phyloP scores from a whole-genome alignment of 2,113 vertebrate species.

The Ailuropoda melanoleuca region DNA sequence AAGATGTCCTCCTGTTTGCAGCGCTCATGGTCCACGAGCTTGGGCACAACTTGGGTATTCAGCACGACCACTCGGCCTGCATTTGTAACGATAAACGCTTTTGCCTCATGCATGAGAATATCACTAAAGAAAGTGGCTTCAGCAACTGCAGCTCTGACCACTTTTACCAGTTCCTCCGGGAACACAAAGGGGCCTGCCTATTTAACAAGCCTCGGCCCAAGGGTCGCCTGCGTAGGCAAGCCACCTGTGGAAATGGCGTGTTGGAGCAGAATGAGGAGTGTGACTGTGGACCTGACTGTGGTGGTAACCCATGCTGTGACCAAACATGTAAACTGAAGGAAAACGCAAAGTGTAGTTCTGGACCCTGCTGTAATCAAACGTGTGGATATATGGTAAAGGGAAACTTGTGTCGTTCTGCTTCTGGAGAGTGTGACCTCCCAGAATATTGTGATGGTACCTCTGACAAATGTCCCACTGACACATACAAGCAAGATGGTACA shows the following conservation, averaged over 20 bases:
- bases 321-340: neutral
- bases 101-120: slow-evolving; percentile 72
- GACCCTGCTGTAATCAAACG: slow-evolving; percentile 48
- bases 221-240: neutral
- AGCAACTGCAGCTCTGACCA: slow-evolving; percentile 78
- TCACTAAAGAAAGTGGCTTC: slow-evolving; percentile 50
- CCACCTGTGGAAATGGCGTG: slow-evolving; percentile 31
- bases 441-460: slow-evolving; percentile 74
- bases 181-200: slow-evolving; percentile 69
- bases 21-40: slow-evolving; percentile 62
- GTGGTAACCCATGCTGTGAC: neutral
- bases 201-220: slow-evolving; percentile 40
- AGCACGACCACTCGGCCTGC: slow-evolving; percentile 64
- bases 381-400: slow-evolving; percentile 50
- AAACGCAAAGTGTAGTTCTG: neutral
- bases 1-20: slow-evolving; percentile 48
- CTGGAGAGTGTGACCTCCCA: slow-evolving; percentile 51
- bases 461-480: neutral
- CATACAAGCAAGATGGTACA: slow-evolving; percentile 67
- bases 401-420: neutral
- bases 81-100: slow-evolving; percentile 15
- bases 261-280: slow-evolving; percentile 58
- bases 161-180: slow-evolving; percentile 58
- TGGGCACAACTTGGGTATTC: slow-evolving; percentile 75
- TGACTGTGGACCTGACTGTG: slow-evolving; percentile 50